phyloP scores from a whole-genome alignment of 1,140 invertebrate species.

The Vanessa tameamea region DNA sequence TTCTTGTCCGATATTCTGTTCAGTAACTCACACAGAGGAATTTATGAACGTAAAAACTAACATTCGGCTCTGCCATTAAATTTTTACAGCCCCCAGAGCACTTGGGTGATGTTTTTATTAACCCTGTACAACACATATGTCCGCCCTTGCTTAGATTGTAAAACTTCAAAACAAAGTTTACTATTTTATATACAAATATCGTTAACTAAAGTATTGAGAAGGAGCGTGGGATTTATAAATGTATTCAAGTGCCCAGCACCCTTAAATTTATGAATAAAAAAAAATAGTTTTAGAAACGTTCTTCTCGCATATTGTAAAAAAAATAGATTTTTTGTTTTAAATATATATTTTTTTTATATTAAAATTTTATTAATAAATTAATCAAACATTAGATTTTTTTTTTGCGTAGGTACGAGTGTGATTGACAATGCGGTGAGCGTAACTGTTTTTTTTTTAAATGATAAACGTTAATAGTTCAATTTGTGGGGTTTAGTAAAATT shows the following conservation, averaged over 20 bases:
- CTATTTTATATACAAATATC: conserved; percentile 8
- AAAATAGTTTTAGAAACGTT: too few species aligned
- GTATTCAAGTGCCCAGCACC: too few species aligned
- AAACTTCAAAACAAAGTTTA: conserved; percentile 18
- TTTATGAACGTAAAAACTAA: conserved; percentile 29
- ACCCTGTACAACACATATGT: conserved; percentile 30
- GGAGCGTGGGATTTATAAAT: conserved; percentile 21
- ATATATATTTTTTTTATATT: too few species aligned
- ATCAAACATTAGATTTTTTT: too few species aligned
- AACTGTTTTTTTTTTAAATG: too few species aligned
- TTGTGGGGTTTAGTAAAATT: too few species aligned
- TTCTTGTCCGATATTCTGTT: neutral
- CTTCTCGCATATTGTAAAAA: too few species aligned
- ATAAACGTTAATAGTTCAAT: too few species aligned
- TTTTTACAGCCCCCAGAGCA: conserved; percentile 33
- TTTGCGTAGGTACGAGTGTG: too few species aligned
- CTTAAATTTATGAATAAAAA: neutral
- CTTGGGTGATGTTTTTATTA: conserved; percentile 32
- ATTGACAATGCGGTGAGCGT: too few species aligned
- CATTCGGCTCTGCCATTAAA: conserved; percentile 25
- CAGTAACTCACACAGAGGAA: conserved; percentile 13
- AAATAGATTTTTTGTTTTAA: too few species aligned
- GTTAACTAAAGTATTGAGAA: neutral
- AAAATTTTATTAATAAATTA: too few species aligned
- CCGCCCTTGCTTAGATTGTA: conserved; percentile 17